Evolutionary conservation across 2,888 invertebrate species (phyloP).

Genomic region (Nesidiocoris tenuis): DNA sequence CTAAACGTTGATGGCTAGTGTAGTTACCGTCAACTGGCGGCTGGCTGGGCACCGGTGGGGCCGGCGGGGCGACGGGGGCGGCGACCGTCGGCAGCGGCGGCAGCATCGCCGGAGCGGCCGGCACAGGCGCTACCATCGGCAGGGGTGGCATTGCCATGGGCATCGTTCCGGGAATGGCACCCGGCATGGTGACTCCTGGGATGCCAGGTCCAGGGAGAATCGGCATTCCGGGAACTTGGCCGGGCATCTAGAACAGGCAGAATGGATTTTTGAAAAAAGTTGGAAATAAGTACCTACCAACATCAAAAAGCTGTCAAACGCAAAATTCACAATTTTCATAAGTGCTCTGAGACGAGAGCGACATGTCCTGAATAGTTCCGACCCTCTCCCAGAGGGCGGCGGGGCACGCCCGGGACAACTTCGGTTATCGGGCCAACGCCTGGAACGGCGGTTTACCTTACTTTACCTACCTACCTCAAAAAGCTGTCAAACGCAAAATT

Average conservation of each 20-base stretch:
- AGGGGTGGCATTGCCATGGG: slow-evolving; percentile 36
- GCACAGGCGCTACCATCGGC: slow-evolving; percentile 11
- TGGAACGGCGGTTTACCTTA: too few species aligned
- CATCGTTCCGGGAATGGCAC: background rate
- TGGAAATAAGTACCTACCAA: too few species aligned
- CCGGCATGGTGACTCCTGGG: background rate
- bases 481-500: too few species aligned
- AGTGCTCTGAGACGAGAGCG: too few species aligned
- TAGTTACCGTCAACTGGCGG: slow-evolving; percentile 36
- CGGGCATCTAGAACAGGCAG: slow-evolving; percentile 33
- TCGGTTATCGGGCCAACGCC: too few species aligned
- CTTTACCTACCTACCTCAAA: too few species aligned
- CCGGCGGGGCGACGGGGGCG: slow-evolving; percentile 22
- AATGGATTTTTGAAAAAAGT: too few species aligned
- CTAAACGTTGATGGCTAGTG: background rate
- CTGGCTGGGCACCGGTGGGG: slow-evolving; percentile 9
- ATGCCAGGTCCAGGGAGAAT: background rate
- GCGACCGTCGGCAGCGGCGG: slow-evolving; percentile 29
- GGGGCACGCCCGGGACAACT: too few species aligned
- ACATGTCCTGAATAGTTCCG: too few species aligned
- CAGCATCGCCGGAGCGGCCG: slow-evolving; percentile 1
- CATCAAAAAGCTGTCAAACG: too few species aligned
- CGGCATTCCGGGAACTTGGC: slow-evolving; percentile 11
- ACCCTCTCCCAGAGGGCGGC: too few species aligned
- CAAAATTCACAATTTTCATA: too few species aligned